phyloP scores from a whole-genome alignment of 2,888 invertebrate species.

The Sabellastarte sp. region DNA sequence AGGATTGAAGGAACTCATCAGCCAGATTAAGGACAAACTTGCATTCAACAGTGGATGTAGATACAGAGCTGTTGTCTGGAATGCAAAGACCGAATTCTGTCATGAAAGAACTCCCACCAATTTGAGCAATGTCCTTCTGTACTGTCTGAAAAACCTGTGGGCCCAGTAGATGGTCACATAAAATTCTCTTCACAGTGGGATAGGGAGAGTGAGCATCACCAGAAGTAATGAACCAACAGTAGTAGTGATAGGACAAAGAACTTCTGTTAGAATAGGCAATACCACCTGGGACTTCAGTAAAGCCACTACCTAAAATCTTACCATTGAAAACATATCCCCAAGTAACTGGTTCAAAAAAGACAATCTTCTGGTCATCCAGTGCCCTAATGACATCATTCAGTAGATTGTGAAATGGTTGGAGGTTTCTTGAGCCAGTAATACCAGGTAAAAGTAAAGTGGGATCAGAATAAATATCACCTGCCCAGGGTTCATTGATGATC shows the following conservation, averaged over 20 bases:
- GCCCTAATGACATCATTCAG: constrained; percentile 31
- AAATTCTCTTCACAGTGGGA: constrained; percentile 17
- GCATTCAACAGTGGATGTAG: constrained; percentile 34
- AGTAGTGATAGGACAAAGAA: constrained; percentile 43
- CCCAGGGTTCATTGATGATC: constrained; percentile 46
- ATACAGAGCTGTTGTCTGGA: constrained; percentile 25
- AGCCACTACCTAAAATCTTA: constrained; percentile 33
- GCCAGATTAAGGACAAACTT: constrained; percentile 31
- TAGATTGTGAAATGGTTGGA: constrained; percentile 36
- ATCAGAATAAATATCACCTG: constrained; percentile 37
- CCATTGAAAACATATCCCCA: constrained; percentile 35
- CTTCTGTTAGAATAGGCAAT: constrained; percentile 21
- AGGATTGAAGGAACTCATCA: constrained; percentile 39
- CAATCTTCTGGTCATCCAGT: constrained; percentile 33
- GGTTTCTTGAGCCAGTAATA: constrained; percentile 34
- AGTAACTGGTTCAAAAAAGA: constrained; percentile 48
- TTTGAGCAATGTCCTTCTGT: constrained; percentile 20
- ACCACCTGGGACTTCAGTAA: constrained; percentile 37
- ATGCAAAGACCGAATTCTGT: constrained; percentile 45
- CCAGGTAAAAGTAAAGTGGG: constrained; percentile 37
- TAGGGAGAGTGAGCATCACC: constrained; percentile 13
- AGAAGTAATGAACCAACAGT: constrained; percentile 37
- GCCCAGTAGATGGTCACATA: constrained; percentile 35
- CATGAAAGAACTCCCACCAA: constrained; percentile 38
- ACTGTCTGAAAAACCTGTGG: constrained; percentile 27